Evolutionary conservation across 2,797 vertebrate species (phyloP).

Genomic region (Anas capensis): DNA sequence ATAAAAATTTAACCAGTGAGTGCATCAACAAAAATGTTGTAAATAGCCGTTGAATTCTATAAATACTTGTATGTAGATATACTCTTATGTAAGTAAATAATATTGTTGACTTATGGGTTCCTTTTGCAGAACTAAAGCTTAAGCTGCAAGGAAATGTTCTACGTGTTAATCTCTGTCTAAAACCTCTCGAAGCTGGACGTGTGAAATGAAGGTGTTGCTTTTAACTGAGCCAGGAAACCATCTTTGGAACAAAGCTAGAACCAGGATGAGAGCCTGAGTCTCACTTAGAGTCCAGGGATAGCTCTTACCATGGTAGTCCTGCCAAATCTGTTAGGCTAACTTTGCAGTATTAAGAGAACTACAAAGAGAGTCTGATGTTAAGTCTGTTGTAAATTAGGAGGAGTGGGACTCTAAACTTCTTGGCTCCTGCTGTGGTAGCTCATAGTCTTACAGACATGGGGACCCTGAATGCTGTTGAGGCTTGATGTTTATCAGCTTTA

Average conservation of each 20-base stretch:
- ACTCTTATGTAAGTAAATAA: not conserved
- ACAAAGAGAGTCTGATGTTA: not conserved
- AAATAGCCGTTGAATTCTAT: not conserved
- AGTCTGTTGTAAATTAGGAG: not conserved
- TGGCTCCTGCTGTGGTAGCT: not conserved
- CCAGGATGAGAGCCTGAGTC: not conserved
- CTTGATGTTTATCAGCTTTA: not conserved
- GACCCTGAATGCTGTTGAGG: not conserved
- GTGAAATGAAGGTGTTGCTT: not conserved
- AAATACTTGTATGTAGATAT: not conserved
- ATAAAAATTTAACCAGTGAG: not conserved
- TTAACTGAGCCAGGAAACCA: not conserved
- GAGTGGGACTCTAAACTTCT: not conserved
- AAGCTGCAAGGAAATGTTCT: not conserved
- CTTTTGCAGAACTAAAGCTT: not conserved
- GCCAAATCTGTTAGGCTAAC: not conserved
- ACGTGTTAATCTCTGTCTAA: not conserved
- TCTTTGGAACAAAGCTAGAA: not conserved
- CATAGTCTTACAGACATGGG: not conserved
- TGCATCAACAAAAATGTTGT: not conserved
- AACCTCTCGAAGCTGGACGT: not conserved
- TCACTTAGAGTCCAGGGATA: not conserved
- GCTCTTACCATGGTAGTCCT: fast-evolving
- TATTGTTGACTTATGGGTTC: not conserved
- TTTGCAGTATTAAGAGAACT: not conserved